A percentile compares a stretch with the other conserved stretches of the same genome.
phyloP scores from a whole-genome alignment of 2,888 invertebrate species.

The Nomada fucata region DNA sequence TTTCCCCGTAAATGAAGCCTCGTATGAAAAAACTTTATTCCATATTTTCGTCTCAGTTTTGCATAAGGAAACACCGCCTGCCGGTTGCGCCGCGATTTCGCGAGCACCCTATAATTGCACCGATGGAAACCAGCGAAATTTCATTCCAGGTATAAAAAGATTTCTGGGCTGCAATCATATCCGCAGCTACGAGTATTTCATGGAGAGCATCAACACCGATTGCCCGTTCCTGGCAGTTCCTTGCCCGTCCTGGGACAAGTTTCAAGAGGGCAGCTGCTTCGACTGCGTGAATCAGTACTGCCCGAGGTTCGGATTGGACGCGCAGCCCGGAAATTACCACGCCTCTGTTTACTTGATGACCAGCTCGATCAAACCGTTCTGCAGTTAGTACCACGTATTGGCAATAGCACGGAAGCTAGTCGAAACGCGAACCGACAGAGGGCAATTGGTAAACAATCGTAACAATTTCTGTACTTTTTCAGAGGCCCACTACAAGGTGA shows the following conservation, averaged over 20 bases:
- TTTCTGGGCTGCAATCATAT: constrained; percentile 95
- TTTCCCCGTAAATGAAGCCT: no score
- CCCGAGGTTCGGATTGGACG: constrained; percentile 89
- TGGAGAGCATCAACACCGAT: constrained; percentile 91
- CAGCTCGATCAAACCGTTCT: constrained; percentile 89
- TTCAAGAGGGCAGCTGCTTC: constrained; percentile 89
- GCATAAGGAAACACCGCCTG: no score
- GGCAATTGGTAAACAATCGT: neutral
- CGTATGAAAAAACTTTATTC: no score
- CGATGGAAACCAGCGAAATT: neutral
- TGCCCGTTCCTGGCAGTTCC: constrained; percentile 92
- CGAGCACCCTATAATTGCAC: no score
- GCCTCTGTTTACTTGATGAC: constrained; percentile 90
- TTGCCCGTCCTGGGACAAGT: constrained; percentile 92
- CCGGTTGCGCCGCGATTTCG: no score
- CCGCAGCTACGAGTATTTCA: constrained; percentile 92
- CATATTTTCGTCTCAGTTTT: no score
- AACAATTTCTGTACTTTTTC: no score
- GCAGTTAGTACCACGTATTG: constrained; percentile 87
- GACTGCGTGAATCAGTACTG: constrained; percentile 88
- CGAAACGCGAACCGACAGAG: no score
- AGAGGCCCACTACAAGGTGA: constrained; percentile 93
- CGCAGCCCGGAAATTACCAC: constrained; percentile 82
- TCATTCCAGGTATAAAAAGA: constrained; percentile 86
- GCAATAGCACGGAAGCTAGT: no score